Base-by-base conservation (phyloP, 2,113 vertebrate species). In the Cairina moschata region DNA sequence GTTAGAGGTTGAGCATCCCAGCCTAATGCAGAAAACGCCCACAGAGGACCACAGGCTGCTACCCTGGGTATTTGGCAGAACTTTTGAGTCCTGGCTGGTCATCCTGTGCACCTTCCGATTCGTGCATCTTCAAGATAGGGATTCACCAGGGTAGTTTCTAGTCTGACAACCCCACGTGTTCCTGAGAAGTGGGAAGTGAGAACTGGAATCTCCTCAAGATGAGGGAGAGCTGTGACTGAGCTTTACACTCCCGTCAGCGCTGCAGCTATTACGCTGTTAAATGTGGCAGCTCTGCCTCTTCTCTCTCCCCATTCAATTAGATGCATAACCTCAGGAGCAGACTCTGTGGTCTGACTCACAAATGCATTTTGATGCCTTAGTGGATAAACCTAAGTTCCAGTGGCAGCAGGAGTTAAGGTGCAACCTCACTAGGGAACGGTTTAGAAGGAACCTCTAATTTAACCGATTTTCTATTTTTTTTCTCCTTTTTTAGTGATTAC, bases 181-280 rank as follows among this genome's bases (percentile, higher is more conserved):
- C 86, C 8, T 2, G n/a, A 75, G 52, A 85, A 88, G 89, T 78
- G 77, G 83, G 83, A 95, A 66, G 68, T 77, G 84, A 78, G 73
- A 84, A 56, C 60, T 96, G 78, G 84, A 94, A 84, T 94, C 65
- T 95, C 90, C 91, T 92, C 87, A 81, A 87, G 31, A 83, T 34
- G 91, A 74, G 62, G 71, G 58, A 90, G 95, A 83, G 2, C 68
- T 67, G 69, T 78, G 65, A 78, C 9, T 4, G 11, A 74, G 52
- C 89, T 96, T 92, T 75, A 72, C 84, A 65, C 60, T 94, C 89
- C 68, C 84, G 77, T 86, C 91, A 81, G 65, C 0, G 1, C 40
- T 89, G 46, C 73, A 83, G 55, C 80, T 93, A 84, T 92, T 78
- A 78, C 56, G 46, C 81, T 91, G 73, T 74, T 92, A 42, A 3